Percentiles rank a stretch among this genome's conserved stretches.
These are phyloP conservation scores for Tortrix viridana DNA, from an alignment of 2,888 invertebrate species.

Conservation along the genomic window DNA sequence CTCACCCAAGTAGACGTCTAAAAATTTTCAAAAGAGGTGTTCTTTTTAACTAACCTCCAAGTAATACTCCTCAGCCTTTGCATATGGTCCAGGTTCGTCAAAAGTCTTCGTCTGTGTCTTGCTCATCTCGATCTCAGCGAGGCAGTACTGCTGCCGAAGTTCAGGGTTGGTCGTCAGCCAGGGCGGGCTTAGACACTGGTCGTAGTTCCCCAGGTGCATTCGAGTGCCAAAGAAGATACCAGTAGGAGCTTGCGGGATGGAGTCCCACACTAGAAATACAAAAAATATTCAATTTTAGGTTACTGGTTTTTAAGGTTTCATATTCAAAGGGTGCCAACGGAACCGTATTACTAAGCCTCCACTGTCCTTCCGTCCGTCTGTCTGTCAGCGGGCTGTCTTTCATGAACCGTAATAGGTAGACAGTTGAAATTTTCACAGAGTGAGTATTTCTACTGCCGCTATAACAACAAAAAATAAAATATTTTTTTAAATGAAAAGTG, in stretches of 20 bases:
- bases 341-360: too few species aligned
- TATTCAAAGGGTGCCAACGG: too few species aligned
- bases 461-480: too few species aligned
- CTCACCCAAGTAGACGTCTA: too few species aligned
- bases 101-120: slow-evolving; percentile 1
- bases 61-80: slow-evolving; percentile 41
- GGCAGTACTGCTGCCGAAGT: slow-evolving; percentile 53
- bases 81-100: slow-evolving; percentile 40
- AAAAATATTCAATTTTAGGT: too few species aligned
- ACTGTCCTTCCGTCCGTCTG: too few species aligned
- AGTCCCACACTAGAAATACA: slow-evolving; percentile 54
- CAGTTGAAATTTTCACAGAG: too few species aligned
- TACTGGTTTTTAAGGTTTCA: too few species aligned
- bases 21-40: neutral
- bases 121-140: slow-evolving; percentile 48
- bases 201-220: slow-evolving; percentile 53
- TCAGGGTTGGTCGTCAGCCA: slow-evolving; percentile 43
- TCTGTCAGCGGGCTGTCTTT: too few species aligned
- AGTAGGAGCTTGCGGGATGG: slow-evolving; percentile 50
- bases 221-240: slow-evolving; percentile 52
- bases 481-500: too few species aligned
- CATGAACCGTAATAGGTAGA: too few species aligned
- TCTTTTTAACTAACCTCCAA: slow-evolving; percentile 44
- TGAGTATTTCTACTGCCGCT: too few species aligned
- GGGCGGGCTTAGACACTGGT: slow-evolving; percentile 54